Evolutionary conservation across 1,140 invertebrate species (phyloP).

Genomic region (Pantala flavescens): DNA sequence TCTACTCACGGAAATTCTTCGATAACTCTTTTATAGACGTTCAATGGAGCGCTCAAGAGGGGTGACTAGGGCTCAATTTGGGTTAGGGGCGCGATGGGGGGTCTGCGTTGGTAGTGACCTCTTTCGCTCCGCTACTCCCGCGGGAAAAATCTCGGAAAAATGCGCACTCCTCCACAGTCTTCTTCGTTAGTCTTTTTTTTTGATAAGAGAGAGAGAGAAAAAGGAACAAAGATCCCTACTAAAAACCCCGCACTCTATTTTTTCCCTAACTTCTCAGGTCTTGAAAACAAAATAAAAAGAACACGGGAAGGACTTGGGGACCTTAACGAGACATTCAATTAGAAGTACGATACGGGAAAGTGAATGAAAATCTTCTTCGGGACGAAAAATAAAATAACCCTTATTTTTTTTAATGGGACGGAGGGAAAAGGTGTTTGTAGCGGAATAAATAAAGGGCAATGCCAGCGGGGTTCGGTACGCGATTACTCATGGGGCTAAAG

Average conservation of each 20-base stretch:
- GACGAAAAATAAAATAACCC: neutral
- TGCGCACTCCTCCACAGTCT: neutral
- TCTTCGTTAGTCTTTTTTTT: neutral
- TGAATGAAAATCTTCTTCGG: neutral
- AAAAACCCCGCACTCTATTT: neutral
- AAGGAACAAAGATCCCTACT: too few species aligned
- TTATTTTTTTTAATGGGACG: neutral
- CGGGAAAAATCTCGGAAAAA: neutral
- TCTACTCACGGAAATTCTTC: neutral
- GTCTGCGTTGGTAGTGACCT: neutral
- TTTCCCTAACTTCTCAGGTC: neutral
- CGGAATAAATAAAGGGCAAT: too few species aligned
- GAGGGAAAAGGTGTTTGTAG: neutral
- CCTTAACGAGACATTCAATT: conserved; percentile 2
- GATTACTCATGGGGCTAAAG: too few species aligned
- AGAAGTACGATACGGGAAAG: neutral
- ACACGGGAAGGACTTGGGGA: neutral
- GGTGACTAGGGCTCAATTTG: neutral
- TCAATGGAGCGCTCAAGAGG: neutral
- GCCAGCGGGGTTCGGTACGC: too few species aligned
- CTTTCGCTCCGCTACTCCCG: neutral
- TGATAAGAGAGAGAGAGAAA: neutral
- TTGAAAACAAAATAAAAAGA: neutral
- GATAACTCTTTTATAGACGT: neutral
- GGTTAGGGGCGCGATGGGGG: neutral